A percentile compares a stretch with the other conserved stretches of the same genome.
Conservation (phyloP, 2,797 vertebrate genomes). For the Carapus acus region DNA sequence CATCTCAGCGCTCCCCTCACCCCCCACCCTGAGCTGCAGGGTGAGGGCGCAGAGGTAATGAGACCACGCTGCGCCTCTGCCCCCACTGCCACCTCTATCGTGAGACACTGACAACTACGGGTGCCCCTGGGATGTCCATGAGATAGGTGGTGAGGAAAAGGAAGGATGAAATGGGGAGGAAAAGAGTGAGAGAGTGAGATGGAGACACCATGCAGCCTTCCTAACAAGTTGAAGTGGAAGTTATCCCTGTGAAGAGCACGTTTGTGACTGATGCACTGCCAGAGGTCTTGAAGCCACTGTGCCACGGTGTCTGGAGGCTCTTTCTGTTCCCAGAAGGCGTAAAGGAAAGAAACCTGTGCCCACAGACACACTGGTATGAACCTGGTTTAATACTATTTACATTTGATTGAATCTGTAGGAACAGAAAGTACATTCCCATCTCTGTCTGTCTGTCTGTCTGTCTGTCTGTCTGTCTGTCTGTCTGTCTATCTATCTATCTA, state of each 20-base stretch:
- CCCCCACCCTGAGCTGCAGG: constrained; percentile 44
- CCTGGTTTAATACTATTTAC: too few relatives aligned
- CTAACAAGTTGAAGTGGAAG: constrained; percentile 74
- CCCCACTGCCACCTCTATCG: constrained; percentile 61
- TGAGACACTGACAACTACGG: constrained; percentile 65
- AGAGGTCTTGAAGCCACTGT: constrained; percentile 59
- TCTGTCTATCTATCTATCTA: too few relatives aligned
- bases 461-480: too few relatives aligned
- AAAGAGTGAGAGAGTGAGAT: constrained; percentile 39
- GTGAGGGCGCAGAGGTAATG: constrained; percentile 67
- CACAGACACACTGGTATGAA: constrained; percentile 5
- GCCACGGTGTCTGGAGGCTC: constrained; percentile 64
- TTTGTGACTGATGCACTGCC: constrained; percentile 61
- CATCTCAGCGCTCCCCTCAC: not conserved
- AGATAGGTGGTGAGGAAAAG: constrained; percentile 57
- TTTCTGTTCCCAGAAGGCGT: constrained; percentile 55
- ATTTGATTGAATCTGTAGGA: too few relatives aligned
- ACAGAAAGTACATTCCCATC: too few relatives aligned
- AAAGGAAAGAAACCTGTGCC: constrained; percentile 35
- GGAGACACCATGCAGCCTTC: constrained; percentile 56
- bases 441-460: too few relatives aligned
- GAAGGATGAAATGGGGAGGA: constrained; percentile 40
- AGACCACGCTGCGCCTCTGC: constrained; percentile 53
- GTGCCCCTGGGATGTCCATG: constrained; percentile 64
- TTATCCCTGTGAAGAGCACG: constrained; percentile 63